Evolutionary conservation across 2,797 vertebrate species (phyloP).

Genomic region (Danio choprae): DNA sequence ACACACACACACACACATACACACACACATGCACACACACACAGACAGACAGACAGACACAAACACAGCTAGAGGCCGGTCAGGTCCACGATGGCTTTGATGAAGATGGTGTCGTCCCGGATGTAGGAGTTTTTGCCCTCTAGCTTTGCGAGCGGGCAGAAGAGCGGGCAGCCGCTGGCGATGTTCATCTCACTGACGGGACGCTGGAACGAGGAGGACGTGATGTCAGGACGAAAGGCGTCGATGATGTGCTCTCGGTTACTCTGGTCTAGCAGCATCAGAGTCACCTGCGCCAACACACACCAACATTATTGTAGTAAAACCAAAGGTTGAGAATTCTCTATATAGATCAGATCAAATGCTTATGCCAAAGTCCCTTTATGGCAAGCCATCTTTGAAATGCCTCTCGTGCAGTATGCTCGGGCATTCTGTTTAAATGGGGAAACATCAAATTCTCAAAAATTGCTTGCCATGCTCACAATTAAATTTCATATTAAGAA

Average conservation of each 20-base stretch:
- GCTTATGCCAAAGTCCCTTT: too few relatives aligned
- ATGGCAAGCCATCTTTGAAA: too few relatives aligned
- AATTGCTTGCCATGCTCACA: too few relatives aligned
- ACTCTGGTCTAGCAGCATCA: constrained; percentile 98
- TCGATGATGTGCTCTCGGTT: constrained; percentile 96
- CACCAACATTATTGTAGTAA: too few relatives aligned
- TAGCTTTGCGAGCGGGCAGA: constrained; percentile 93
- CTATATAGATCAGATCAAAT: too few relatives aligned
- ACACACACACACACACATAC: too few relatives aligned
- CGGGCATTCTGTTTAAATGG: too few relatives aligned
- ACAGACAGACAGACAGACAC: neutral
- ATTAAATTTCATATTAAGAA: too few relatives aligned
- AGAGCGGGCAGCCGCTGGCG: constrained; percentile 95
- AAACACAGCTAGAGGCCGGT: constrained; percentile 84
- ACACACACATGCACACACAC: too few relatives aligned
- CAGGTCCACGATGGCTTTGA: constrained; percentile 97
- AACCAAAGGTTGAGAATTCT: too few relatives aligned
- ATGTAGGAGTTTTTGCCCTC: constrained; percentile 94
- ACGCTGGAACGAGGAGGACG: constrained; percentile 94
- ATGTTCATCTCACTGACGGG: constrained; percentile 96
- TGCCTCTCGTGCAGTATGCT: too few relatives aligned
- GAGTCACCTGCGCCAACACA: constrained; percentile 82
- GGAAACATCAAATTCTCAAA: too few relatives aligned
- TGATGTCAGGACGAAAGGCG: constrained; percentile 92
- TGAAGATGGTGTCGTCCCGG: constrained; percentile 94